A percentile compares a stretch with the other conserved stretches of the same genome.
These are phyloP conservation scores for Drosophila algonquin DNA, from an alignment of 2,888 invertebrate species.

Conservation along the genomic window DNA sequence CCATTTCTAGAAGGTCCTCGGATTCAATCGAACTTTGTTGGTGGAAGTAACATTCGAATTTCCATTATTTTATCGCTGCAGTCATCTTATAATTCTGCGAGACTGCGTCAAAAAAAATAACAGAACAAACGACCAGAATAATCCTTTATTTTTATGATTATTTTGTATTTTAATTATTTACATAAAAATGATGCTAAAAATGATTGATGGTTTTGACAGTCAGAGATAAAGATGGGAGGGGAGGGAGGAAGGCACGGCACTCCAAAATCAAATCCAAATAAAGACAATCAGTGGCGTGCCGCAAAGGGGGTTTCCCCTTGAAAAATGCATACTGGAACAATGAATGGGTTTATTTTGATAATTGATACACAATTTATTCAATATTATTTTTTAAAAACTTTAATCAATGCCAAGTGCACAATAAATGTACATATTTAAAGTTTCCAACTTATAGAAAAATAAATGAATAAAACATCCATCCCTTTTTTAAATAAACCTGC, in stretches of 20 bases:
- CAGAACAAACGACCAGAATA: constrained; percentile 23
- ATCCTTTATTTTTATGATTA: constrained; percentile 47
- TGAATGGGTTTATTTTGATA: too few species aligned
- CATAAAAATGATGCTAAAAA: constrained; percentile 56
- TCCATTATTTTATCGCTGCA: constrained; percentile 38
- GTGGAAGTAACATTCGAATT: constrained; percentile 11
- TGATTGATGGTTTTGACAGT: constrained; percentile 70
- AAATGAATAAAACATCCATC: not conserved
- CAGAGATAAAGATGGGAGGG: constrained; percentile 5
- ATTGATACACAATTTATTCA: too few species aligned
- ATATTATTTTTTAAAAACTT: too few species aligned
- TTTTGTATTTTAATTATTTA: constrained; percentile 70
- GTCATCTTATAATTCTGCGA: constrained; percentile 26
- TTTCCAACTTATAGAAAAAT: not conserved
- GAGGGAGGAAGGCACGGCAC: not conserved
- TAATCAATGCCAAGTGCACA: not conserved
- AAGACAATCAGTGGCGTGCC: constrained; percentile 7
- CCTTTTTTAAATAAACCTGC: not conserved
- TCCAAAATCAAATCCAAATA: constrained; percentile 30
- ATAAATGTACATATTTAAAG: too few species aligned
- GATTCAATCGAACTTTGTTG: not conserved
- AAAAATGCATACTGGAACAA: not conserved
- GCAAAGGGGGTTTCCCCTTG: too few species aligned
- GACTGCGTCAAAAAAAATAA: constrained; percentile 32
- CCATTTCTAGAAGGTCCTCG: not conserved